Base-by-base conservation (phyloP, 1,140 invertebrate species). In the Nomia melanderi region DNA sequence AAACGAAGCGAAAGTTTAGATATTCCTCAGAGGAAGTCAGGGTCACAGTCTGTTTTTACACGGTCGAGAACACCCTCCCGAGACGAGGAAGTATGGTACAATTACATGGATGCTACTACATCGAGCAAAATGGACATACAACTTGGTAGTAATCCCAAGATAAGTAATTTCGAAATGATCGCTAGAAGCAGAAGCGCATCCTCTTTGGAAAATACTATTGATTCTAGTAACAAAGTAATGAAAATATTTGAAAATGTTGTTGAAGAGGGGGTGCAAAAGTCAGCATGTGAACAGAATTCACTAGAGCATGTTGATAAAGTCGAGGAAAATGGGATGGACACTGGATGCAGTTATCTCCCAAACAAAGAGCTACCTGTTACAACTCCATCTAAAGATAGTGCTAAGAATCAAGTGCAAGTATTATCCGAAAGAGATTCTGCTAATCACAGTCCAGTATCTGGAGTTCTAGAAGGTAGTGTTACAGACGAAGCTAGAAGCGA, bases 381-480 rank as follows among this genome's bases (percentile, higher is more conserved):
- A 20, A 71, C 29, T 1, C 66, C 70, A 0, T 25, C 59, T 1
- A 44, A 84, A 66, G 60, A 82, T 27, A 44, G 47, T 14, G 77
- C 39, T 8, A 73, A 78, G 50, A 78, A 59, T 14, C 77, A 80
- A 11, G 78, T 60, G 23, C 84, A 81, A 66, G 72, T 39, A 39
- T 73, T 81, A 8, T 86, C 87, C 8, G 92, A 93, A 73, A 88
- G 93, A 72, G 93, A 94, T 77, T 93, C 93, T 0, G 93, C 93
- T 0, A 94, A 93, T 88, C 93, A 94, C 33, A 94, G 93, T 79
- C 93, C 93, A 0, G 87, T 91, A 17, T 92, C 91, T 14, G 91
- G 89, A 25, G 89, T 92, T 0, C 81, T 93, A 7, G 93, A 93
- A 54, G 92, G 90, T 7, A 93, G 92, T 57, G 87, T 91, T 14